These are phyloP conservation scores for Scomber colias DNA, from an alignment of 2,113 vertebrate genomes.

Conservation along the genomic window DNA sequence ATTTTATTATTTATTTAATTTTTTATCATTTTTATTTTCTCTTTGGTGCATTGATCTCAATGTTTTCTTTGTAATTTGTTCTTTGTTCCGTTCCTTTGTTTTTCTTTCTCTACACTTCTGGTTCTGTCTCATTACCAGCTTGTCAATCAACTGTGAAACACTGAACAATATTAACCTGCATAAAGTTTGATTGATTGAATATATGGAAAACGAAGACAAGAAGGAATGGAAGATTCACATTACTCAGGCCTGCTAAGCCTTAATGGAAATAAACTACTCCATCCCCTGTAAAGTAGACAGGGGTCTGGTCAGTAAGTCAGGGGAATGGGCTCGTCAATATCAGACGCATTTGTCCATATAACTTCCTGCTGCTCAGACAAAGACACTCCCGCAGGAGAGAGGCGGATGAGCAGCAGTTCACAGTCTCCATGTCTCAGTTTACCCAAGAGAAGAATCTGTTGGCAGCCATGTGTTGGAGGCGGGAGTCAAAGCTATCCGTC, in stretches of 20 bases:
- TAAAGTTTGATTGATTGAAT: background rate
- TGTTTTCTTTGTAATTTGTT: no score
- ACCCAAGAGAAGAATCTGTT: conserved; percentile 31
- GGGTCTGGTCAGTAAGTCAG: conserved; percentile 6
- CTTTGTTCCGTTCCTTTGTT: no score
- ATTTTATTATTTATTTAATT: no score
- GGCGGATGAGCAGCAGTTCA: conserved; percentile 28
- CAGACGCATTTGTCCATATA: conserved; percentile 55
- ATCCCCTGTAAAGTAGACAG: background rate
- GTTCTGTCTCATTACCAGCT: no score
- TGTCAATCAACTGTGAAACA: no score
- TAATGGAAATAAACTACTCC: background rate
- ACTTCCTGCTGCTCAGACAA: conserved; percentile 55
- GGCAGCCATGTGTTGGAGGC: conserved; percentile 43
- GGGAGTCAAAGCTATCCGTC: conserved; percentile 18
- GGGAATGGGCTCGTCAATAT: conserved; percentile 28
- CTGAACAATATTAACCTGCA: no score
- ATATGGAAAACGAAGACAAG: background rate
- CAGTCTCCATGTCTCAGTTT: conserved; percentile 36
- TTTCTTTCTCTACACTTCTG: no score
- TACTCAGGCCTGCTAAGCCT: no score
- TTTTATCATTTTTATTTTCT: no score
- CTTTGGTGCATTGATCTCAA: no score
- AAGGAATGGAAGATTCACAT: background rate
- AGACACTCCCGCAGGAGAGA: background rate